Conservation (phyloP, 2,113 vertebrate genomes). For the Accipiter virgatus region DNA sequence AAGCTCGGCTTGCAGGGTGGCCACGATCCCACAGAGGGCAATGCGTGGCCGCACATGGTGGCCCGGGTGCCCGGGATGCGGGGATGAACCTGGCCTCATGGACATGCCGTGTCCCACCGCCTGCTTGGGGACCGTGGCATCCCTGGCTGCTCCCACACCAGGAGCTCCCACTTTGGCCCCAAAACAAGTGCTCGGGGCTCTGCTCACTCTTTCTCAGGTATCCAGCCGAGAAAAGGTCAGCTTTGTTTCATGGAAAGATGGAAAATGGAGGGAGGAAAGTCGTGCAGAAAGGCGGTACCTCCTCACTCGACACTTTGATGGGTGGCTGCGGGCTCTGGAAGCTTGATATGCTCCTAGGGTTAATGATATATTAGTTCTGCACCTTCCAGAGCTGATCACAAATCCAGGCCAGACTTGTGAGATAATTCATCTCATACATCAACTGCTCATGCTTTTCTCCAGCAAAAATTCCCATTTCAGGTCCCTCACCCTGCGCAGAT, state of each 20-base stretch:
- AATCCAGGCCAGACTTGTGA: background rate
- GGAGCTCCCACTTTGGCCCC: background rate
- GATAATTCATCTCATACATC: background rate
- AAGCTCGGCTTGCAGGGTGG: background rate
- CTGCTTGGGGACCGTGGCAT: accelerated
- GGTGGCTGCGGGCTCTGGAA: background rate
- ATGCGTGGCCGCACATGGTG: accelerated
- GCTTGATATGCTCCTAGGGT: accelerated
- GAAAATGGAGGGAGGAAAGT: background rate
- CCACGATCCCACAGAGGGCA: background rate
- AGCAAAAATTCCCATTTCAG: background rate
- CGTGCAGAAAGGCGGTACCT: background rate
- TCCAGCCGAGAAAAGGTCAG: background rate
- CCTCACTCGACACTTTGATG: background rate
- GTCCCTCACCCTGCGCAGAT: background rate
- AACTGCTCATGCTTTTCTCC: background rate
- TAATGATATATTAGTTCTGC: background rate
- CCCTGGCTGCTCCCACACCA: accelerated
- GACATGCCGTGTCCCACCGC: accelerated
- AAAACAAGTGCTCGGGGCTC: background rate
- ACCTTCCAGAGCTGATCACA: background rate
- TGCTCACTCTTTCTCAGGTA: background rate
- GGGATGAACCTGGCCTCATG: background rate
- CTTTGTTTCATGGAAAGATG: background rate
- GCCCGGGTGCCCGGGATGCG: accelerated